Evolutionary conservation across 2,888 invertebrate genomes (phyloP).

Genomic region (Lutraria lutraria): DNA sequence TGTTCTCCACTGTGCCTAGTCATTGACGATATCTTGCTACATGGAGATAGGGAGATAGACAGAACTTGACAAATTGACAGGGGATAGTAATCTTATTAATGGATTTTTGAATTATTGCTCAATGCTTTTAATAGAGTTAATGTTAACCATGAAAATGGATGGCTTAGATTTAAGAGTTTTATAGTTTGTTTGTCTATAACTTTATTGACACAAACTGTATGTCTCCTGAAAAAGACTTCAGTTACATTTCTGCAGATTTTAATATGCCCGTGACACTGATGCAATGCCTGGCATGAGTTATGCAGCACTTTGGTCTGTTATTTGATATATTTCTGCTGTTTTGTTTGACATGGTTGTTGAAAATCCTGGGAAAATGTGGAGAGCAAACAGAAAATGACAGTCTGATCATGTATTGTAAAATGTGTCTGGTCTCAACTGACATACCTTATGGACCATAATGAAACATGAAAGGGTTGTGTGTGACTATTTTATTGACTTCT

Average conservation of each 20-base stretch:
- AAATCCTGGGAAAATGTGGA: conserved; percentile 4
- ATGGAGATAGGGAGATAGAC: background rate
- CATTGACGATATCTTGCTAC: background rate
- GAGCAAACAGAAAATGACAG: background rate
- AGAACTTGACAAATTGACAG: conserved; percentile 22
- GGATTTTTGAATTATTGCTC: conserved; percentile 20
- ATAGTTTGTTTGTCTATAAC: background rate
- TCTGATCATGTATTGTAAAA: background rate
- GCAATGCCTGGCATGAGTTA: background rate
- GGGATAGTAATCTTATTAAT: conserved; percentile 14
- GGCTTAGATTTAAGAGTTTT: background rate
- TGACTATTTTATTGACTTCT: conserved; percentile 8
- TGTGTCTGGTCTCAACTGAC: background rate
- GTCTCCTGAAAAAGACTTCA: background rate
- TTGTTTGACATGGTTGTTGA: background rate
- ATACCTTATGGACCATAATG: background rate
- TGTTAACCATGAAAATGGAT: background rate
- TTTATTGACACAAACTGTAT: background rate
- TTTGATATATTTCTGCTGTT: background rate
- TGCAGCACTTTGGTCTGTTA: background rate
- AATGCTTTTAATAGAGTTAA: conserved; percentile 12
- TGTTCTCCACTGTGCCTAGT: background rate
- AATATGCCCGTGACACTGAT: background rate
- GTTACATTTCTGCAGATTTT: background rate
- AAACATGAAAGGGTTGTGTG: conserved; percentile 1